These are phyloP conservation scores for Delphinapterus leucas DNA, from an alignment of 2,113 vertebrate genomes.

Conservation along the genomic window DNA sequence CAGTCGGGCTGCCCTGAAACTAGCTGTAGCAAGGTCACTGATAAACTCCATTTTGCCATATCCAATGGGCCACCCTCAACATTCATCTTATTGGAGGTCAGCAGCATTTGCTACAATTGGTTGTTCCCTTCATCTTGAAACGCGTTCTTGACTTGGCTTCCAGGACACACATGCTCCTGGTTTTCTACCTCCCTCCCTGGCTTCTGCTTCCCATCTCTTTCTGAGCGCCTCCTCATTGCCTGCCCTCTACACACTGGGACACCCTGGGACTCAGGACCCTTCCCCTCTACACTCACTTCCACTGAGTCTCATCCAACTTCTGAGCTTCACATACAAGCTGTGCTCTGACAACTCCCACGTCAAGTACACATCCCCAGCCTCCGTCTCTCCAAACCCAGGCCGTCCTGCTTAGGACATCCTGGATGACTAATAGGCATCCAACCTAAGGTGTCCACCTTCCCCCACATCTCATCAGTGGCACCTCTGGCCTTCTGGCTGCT, in stretches of 20 bases:
- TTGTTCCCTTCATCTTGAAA: background rate
- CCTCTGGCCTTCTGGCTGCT: background rate
- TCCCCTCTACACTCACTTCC: background rate
- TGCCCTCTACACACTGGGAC: background rate
- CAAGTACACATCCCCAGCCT: background rate
- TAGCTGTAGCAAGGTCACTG: fast-evolving
- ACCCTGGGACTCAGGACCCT: background rate
- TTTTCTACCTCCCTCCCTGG: too few species aligned
- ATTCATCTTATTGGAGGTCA: fast-evolving
- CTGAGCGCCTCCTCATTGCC: background rate
- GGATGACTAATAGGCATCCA: background rate
- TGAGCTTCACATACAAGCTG: background rate
- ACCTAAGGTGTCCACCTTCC: background rate
- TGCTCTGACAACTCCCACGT: background rate
- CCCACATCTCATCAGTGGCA: fast-evolving
- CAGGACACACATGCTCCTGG: fast-evolving
- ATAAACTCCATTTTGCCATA: fast-evolving
- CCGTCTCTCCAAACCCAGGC: background rate
- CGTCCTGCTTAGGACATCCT: background rate
- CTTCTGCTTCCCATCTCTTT: background rate
- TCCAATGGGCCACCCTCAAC: fast-evolving
- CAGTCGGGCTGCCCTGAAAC: background rate
- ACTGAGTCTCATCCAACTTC: background rate
- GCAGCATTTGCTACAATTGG: background rate
- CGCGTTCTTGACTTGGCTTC: background rate